Evolutionary conservation across 2,797 vertebrate genomes (phyloP), one percentile per base, ranked within the genome.

Genomic region (Anabas testudineus): DNA sequence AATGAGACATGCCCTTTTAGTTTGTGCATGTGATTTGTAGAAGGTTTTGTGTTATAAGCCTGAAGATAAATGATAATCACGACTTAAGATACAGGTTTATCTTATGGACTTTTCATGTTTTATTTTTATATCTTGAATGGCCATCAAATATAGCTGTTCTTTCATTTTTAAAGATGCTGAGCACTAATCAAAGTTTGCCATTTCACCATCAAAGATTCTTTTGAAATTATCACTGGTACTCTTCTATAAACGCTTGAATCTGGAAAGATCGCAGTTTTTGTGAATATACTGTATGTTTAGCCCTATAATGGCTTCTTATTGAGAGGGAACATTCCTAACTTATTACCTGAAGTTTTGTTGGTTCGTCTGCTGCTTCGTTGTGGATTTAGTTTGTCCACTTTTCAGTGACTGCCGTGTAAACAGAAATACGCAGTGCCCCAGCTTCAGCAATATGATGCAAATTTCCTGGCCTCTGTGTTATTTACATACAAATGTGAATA

Each of bases 211-310:
- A 34, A 32, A 1, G 32, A 32, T 32, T 32, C 8, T 10, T n/a
- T 10, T 57, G 67, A 69, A 71, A 67, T 57, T 82, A 73, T 82
- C 78, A 70, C 51, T 28, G 34, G 53, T 74, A 78, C 81, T 79
- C 73, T 74, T 81, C 66, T 81, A 69, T 75, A 82, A 80, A 67
- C 64, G 80, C 82, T 86, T 82, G 81, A 81, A 79, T 82, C 83
- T 81, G 47, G 74, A 81, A 81, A 67, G 60, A 61, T 87, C 10
- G 78, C 80, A 80, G 66, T 88, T 42, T 83, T 76, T 89, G 93
- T 94, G 93, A 95, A 93, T 86, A 85, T 90, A 67, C 69, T 89
- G 80, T 82, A 78, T 90, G 81, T 89, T 88, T 90, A 76, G 59
- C 53, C 88, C 82, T 86, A 73, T 80, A 79, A 78, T 30, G 88